Base-by-base conservation (phyloP, 2,113 vertebrate genomes). In the Muscicapa adusta region DNA sequence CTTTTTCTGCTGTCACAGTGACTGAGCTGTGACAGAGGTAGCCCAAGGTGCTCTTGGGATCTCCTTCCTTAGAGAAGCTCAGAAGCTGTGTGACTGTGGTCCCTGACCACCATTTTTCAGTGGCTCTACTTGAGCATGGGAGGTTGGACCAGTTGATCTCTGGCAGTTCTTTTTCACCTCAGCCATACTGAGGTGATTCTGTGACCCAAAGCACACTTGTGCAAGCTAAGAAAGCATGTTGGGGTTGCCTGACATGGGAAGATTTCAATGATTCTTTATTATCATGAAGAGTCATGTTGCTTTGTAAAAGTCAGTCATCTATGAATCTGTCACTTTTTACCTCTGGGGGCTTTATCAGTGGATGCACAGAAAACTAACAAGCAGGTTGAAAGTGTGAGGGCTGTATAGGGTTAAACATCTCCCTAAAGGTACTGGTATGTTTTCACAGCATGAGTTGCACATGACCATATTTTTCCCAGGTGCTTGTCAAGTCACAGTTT, bases 231-330 rank as follows among this genome's bases (percentile, higher is more conserved):
- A 62, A 70, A 26, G 17, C 14, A 14, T 6, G 13, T 65, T 11
- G 0, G 4, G 8, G 5, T 33, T 79, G 9, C 22, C 38, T 74
- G 50, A 40, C 0, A 0, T 14, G 5, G 36, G 36, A 74, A 62
- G 33, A 26, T 63, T 70, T 51, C 22, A 34, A 8, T 36, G 8
- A 6, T 48, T 60, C 26, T 34, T 3, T 48, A 20, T 50, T 51
- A 6, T 81, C 2, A 5, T 60, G 45, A 38, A 31, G 7, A 60
- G 4, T 76, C 26, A 71, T 4, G 12, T 73, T 78, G 60, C 36
- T 9, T 73, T 0, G 0, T 19, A 33, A 18, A 47, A 65, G 33
- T 51, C 50, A 24, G 12, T 53, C 16, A 50, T 43, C 51, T 8
- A 11, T 48, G 34, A 76, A 61, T 28, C 17, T 12, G 4, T 2